Conservation (phyloP, 2,113 vertebrate species). For the Dromiciops gliroides region DNA sequence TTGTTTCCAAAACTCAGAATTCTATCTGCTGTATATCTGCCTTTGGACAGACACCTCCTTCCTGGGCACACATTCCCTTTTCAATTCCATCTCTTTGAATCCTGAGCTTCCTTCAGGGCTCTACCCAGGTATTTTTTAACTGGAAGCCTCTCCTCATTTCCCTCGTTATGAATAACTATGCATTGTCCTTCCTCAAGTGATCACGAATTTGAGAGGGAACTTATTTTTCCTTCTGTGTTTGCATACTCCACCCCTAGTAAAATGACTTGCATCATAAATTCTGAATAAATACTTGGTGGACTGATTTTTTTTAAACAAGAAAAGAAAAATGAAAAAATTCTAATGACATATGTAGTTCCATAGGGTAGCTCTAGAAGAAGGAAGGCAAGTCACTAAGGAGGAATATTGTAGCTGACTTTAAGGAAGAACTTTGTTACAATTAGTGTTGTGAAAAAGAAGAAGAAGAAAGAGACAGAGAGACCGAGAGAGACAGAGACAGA, state of each 20-base stretch:
- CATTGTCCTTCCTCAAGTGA: background rate
- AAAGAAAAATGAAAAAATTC: background rate
- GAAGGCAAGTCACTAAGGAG: background rate
- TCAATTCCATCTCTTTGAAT: too few species aligned
- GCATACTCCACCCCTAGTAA: background rate
- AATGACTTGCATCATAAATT: background rate
- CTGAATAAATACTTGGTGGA: background rate
- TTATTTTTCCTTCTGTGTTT: background rate
- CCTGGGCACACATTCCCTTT: too few species aligned
- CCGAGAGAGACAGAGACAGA: too few species aligned
- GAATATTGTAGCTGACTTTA: background rate
- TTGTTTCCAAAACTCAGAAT: too few species aligned
- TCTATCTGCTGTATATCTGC: too few species aligned
- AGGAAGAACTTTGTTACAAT: background rate
- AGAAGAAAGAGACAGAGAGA: background rate
- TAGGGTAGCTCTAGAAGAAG: background rate
- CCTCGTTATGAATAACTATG: too few species aligned
- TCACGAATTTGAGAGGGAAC: background rate
- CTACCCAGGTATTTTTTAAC: too few species aligned
- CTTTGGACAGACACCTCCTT: too few species aligned
- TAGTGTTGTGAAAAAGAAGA: background rate
- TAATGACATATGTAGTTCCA: background rate
- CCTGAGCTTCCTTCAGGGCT: too few species aligned
- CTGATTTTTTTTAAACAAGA: too few species aligned
- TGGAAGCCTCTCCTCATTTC: too few species aligned